Conservation (phyloP, 2,888 invertebrate species). For the Stegophylla sp. region DNA sequence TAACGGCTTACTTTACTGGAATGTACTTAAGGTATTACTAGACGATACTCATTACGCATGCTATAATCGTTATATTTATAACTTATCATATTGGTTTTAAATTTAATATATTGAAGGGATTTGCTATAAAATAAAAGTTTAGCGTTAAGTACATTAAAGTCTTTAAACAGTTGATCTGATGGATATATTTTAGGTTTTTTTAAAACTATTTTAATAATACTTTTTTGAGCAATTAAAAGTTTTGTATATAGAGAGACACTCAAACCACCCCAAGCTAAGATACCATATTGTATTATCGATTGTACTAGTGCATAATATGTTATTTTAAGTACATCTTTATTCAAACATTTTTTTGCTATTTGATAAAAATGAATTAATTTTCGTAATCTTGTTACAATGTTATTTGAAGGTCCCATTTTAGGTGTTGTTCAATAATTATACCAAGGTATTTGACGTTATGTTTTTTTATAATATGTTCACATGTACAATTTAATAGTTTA, state of each 20-base stretch:
- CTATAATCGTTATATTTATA: too few relatives aligned
- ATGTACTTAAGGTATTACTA: too few relatives aligned
- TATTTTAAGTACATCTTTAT: not conserved
- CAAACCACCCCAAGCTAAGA: not conserved
- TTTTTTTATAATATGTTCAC: too few relatives aligned
- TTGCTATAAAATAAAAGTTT: not conserved
- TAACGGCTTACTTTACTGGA: too few relatives aligned
- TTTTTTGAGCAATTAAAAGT: too few relatives aligned
- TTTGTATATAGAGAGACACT: not conserved
- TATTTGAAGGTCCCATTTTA: not conserved
- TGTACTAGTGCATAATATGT: not conserved
- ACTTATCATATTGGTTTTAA: not conserved
- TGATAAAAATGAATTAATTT: not conserved
- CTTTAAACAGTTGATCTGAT: too few relatives aligned
- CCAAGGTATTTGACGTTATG: not conserved
- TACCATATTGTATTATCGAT: not conserved
- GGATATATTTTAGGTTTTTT: too few relatives aligned
- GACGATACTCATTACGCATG: too few relatives aligned
- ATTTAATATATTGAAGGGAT: not conserved
- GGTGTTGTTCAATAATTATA: not conserved
- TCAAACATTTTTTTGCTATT: not conserved
- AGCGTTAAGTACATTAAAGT: too few relatives aligned
- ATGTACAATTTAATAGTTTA: not conserved
- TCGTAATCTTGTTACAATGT: not conserved
- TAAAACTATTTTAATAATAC: too few relatives aligned